These are phyloP conservation scores for Oreochromis niloticus DNA, from an alignment of 2,113 vertebrate species.

Conservation along the genomic window DNA sequence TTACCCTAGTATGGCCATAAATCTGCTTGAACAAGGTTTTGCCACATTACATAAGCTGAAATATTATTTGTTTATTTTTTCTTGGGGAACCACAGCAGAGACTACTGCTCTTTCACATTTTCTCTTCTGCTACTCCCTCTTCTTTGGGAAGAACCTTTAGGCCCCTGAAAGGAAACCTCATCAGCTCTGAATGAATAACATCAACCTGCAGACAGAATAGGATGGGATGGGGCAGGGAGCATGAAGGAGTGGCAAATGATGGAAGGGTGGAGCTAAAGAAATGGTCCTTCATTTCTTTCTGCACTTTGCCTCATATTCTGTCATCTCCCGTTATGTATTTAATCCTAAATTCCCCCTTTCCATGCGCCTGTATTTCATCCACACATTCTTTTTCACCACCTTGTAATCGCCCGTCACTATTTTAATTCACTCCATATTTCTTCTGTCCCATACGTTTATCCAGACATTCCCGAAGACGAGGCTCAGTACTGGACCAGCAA, in stretches of 20 bases:
- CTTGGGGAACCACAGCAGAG: background rate
- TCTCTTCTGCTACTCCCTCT: fast-evolving
- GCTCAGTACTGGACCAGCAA: conserved; percentile 94
- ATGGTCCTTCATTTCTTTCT: background rate
- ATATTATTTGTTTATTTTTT: background rate
- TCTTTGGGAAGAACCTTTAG: background rate
- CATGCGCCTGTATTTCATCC: background rate
- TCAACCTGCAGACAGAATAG: background rate
- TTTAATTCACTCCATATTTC: background rate
- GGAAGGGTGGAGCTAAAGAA: conserved; percentile 2
- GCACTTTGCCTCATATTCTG: background rate
- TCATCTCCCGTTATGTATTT: background rate
- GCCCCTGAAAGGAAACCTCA: background rate
- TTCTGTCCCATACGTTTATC: background rate
- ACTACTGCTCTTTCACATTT: background rate
- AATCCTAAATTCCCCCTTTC: background rate
- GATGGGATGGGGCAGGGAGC: background rate
- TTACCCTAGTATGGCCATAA: fast-evolving
- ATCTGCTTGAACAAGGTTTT: background rate
- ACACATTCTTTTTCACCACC: background rate
- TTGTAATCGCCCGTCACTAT: fast-evolving
- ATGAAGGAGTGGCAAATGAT: background rate
- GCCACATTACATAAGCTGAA: background rate
- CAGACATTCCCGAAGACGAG: conserved; percentile 96
- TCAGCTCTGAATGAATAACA: conserved; percentile 15